Evolutionary conservation across 2,888 invertebrate species (phyloP).

Genomic region (Tipula vernalis): DNA sequence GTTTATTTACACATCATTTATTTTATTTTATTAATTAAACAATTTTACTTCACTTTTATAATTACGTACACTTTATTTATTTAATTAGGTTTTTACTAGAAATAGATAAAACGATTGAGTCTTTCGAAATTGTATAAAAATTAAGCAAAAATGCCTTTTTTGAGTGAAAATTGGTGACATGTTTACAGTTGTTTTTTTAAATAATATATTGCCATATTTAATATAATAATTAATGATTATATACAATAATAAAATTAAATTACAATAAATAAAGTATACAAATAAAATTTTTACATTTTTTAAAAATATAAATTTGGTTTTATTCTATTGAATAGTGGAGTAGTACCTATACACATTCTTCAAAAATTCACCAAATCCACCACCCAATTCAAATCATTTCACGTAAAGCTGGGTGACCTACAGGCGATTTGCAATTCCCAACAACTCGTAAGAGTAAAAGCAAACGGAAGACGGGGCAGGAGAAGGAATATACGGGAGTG

Average conservation of each 20-base stretch:
- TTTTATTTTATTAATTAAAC: no score
- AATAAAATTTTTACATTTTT: not conserved
- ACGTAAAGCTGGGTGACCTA: no score
- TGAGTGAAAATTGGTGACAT: not conserved
- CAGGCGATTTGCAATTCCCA: no score
- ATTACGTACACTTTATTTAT: not conserved
- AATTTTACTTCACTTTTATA: not conserved
- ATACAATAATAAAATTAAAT: not conserved
- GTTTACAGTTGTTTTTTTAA: not conserved
- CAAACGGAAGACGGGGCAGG: no score
- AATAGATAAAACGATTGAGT: not conserved
- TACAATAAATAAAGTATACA: not conserved
- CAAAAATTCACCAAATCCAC: no score
- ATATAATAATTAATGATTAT: not conserved
- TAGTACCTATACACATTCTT: no score
- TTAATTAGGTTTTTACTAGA: no score
- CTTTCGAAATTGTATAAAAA: not conserved
- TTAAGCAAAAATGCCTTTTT: not conserved
- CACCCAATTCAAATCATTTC: no score
- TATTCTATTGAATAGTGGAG: not conserved
- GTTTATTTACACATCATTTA: no score
- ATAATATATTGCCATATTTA: not conserved
- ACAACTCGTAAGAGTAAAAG: no score
- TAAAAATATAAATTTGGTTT: not conserved
- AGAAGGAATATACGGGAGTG: no score